Conservation (phyloP, 2,888 invertebrate species). For the Eupsilia transversa region DNA sequence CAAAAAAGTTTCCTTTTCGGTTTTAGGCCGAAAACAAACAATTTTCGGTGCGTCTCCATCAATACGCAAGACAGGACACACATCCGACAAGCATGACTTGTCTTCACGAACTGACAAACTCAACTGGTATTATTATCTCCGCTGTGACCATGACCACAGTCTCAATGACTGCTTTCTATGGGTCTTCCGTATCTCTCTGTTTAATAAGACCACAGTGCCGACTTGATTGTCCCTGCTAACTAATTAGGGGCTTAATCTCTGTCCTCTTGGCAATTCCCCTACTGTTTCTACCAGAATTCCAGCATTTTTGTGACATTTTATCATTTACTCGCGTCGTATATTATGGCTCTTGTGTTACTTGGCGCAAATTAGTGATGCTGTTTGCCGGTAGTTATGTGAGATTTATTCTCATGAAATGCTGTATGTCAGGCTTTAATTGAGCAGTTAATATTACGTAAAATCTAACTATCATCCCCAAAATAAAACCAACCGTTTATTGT, state of each 20-base stretch:
- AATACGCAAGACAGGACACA: not conserved
- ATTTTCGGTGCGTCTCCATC: not conserved
- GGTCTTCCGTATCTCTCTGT: conserved; percentile 25
- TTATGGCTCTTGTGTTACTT: conserved; percentile 10
- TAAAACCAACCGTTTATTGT: not conserved
- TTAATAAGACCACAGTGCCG: conserved; percentile 8
- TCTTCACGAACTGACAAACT: not conserved
- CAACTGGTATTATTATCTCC: not conserved
- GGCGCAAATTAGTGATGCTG: conserved; percentile 16
- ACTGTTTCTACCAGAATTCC: conserved; percentile 36
- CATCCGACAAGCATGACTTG: not conserved
- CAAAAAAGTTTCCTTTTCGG: not conserved
- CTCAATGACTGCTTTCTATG: not conserved
- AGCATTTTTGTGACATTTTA: conserved; percentile 46
- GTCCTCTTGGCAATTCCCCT: conserved; percentile 60
- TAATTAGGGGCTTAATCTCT: conserved; percentile 66
- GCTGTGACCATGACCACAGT: not conserved
- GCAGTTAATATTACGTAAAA: not conserved
- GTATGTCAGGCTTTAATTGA: conserved; percentile 6
- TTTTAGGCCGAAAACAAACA: not conserved
- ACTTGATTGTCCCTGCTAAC: conserved; percentile 53
- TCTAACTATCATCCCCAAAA: not conserved
- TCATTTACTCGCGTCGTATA: conserved; percentile 41
- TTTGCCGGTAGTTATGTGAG: not conserved
- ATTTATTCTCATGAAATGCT: conserved; percentile 10